phyloP scores from a whole-genome alignment of 2,113 vertebrate genomes.

The Nerophis ophidion region DNA sequence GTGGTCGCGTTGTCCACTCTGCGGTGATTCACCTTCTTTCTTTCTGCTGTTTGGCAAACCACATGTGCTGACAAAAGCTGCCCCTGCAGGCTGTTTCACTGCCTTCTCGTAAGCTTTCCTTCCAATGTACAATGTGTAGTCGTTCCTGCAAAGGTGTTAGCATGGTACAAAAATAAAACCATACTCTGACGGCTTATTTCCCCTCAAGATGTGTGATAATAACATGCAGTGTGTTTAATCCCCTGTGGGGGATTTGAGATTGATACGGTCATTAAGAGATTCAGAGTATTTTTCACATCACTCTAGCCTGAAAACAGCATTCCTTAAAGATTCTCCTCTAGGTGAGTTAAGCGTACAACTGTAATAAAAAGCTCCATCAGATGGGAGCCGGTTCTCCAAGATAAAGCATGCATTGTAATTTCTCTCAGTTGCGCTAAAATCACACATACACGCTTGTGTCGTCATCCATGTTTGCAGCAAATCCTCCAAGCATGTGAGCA shows the following conservation, averaged over 20 bases:
- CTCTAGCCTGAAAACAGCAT: conserved; percentile 36
- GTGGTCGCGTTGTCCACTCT: neutral
- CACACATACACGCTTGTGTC: conserved; percentile 4
- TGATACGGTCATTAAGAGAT: conserved; percentile 55
- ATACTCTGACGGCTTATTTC: conserved; percentile 35
- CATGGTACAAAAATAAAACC: conserved; percentile 1
- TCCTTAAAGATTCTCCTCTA: conserved; percentile 46
- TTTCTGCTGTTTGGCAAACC: neutral
- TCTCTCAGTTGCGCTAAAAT: conserved; percentile 20
- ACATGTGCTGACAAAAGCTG: neutral
- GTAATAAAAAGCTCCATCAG: conserved; percentile 36
- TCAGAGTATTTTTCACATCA: conserved; percentile 35
- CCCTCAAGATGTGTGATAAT: conserved; percentile 42
- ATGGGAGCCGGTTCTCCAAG: conserved; percentile 23
- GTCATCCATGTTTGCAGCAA: conserved; percentile 37
- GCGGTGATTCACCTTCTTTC: neutral
- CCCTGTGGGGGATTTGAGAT: conserved; percentile 54
- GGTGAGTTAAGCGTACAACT: conserved; percentile 44
- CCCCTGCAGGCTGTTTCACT: conserved; percentile 4
- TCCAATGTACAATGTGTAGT: neutral
- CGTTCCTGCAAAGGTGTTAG: neutral
- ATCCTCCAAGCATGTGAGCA: conserved; percentile 46
- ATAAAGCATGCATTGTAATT: conserved; percentile 29
- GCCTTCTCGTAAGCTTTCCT: neutral
- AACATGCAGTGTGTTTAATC: conserved; percentile 61